Conservation (phyloP, 2,888 invertebrate species). For the Acrocera orbiculus region DNA sequence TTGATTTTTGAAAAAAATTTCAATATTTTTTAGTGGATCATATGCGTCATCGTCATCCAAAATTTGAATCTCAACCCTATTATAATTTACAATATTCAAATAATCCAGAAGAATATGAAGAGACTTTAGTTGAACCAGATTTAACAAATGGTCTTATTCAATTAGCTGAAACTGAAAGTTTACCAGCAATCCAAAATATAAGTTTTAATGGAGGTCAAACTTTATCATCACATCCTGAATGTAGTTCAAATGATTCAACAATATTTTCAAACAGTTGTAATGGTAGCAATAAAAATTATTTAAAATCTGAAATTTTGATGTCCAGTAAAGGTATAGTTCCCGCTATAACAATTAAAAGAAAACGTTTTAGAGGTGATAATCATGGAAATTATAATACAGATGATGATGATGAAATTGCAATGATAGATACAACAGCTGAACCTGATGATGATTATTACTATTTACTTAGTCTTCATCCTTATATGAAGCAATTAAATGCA, state of each 20-base stretch:
- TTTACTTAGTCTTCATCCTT: conserved; percentile 29
- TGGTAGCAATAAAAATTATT: conserved; percentile 1
- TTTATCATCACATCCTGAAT: conserved; percentile 2
- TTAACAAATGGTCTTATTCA: conserved; percentile 28
- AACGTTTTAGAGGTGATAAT: conserved; percentile 13
- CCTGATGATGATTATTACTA: conserved; percentile 30
- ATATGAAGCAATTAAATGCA: conserved; percentile 28
- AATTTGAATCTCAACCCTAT: conserved; percentile 23
- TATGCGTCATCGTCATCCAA: conserved; percentile 28
- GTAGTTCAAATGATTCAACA: conserved; percentile 7
- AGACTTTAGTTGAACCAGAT: conserved; percentile 29
- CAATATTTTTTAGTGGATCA: conserved; percentile 23
- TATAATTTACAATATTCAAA: conserved; percentile 18
- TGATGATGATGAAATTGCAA: conserved; percentile 9
- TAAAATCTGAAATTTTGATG: no score
- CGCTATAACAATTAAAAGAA: conserved; percentile 24
- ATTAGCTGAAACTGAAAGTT: conserved; percentile 26
- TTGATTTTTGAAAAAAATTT: no score
- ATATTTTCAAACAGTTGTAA: conserved; percentile 3
- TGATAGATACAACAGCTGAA: conserved; percentile 1
- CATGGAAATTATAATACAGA: conserved; percentile 16
- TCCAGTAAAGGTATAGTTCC: conserved; percentile 19
- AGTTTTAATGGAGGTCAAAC: not conserved
- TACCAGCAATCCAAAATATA: conserved; percentile 15
- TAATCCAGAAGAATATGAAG: conserved; percentile 18